Base-by-base conservation (phyloP, 2,797 vertebrate species). In the Tragelaphus eurycerus region DNA sequence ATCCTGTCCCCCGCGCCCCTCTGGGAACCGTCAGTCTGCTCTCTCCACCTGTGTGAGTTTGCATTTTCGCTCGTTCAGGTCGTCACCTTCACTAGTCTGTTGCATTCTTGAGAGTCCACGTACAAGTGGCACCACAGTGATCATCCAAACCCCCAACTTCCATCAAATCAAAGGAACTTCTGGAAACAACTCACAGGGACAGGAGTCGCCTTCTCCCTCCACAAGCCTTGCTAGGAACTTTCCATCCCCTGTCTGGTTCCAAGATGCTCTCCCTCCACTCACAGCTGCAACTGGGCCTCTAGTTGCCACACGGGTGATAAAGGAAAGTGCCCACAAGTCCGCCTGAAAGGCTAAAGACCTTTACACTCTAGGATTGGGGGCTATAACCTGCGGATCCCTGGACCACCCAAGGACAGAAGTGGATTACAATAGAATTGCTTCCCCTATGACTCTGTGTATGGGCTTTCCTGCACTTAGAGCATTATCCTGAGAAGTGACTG, bases 171-270 rank as follows among this genome's bases (percentile, higher is more conserved):
- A 86, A 87, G 62, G 2, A 25, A 55, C 31, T 52, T 57, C 64
- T 16, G 59, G 9, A 16, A 79, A n/a, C 15, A 19, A 43, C 48
- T 11, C 5, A 31, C 4, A 17, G 27, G 43, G 57, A 7, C 19
- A 15, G 59, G 13, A 0, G 7, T 0, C 4, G 3, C 12, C 8
- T 4, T 52, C 17, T 38, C 34, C 62, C 34, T 50, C 54, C 1
- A 2, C 21, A 15, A 74, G 59, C 43, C 82, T 57, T 31, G 14
- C 38, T 4, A 27, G 89, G 52, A 76, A 89, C 76, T 78, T 95
- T 88, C 90, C 78, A 64, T 1, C 17, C 74, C 88, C 89, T 78
- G 43, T 6, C 79, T 34, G 79, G 6, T 25, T n/a, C 76, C 3
- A 21, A 17, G 31, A 46, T 4, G 54, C 31, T 29, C 43, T 54